Base-by-base conservation (phyloP, 92 coral and sea anemone species). In the Nematostella vectensis region DNA sequence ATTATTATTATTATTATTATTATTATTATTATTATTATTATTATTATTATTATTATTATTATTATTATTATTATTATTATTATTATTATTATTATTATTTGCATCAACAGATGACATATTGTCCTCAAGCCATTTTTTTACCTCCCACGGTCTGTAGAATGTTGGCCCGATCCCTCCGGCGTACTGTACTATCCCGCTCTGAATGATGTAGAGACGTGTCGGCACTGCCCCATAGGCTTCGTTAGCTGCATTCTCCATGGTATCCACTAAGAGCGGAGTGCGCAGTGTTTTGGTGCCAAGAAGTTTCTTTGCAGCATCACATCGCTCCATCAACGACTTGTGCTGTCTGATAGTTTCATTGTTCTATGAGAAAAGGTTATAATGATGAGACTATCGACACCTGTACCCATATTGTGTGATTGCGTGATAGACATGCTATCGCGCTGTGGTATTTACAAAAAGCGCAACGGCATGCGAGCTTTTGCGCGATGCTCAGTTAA, bases 151-250 rank as follows among this genome's bases (percentile, higher is more conserved):
- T 31, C 60, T 65, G 56, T 85, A 85, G 37, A 69, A 50, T 22
- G 74, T 56, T 27, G 95, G 95, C 10, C 95, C 95, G 42, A 70
- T 65, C 0, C 88, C 95, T 15, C 95, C 88, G 21, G 63, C 59
- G 52, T 70, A 85, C 22, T 69, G 79, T 26, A 85, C 55, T 31
- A 48, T 44, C 26, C 79, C 81, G 48, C 71, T 54, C 13, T 67
- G 76, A 29, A 85, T 55, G 31, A 85, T 75, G 61, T 43, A 80
- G 23, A 85, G 78, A 27, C 95, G 59, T 20, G 54, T 86, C 0
- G 95, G 95, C 37, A 67, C 51, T 2, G 88, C 95, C 8, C 74
- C 84, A 27, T 64, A 85, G 9, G 75, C 76, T 40, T 61, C 54
- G 29, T 59, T 57, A 8, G 84, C 80, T 19, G 61, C 68, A 40